A percentile compares a stretch with the other conserved stretches of the same genome.
These are phyloP conservation scores for Serinus canaria DNA, from an alignment of 2,113 vertebrate genomes.

Conservation along the genomic window DNA sequence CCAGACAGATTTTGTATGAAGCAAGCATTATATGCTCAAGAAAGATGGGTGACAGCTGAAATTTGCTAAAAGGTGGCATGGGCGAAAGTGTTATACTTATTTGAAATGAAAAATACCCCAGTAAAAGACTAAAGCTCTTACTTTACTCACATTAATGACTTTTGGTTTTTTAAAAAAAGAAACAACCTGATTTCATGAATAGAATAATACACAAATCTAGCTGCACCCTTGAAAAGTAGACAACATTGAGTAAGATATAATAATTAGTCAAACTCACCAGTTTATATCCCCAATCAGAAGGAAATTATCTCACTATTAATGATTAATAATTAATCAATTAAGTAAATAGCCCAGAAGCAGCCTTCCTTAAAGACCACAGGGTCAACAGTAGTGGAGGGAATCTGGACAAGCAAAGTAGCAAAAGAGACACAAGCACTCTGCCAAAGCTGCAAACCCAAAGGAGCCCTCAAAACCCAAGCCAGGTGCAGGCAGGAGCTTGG, in stretches of 20 bases:
- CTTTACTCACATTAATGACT: not conserved
- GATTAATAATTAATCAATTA: not conserved
- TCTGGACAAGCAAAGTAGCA: not conserved
- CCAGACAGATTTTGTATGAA: not conserved
- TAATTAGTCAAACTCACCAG: not conserved
- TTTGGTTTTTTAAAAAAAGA: not conserved
- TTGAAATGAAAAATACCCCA: not conserved
- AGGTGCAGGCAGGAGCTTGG: fast-evolving
- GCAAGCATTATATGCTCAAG: not conserved
- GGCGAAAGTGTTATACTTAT: not conserved
- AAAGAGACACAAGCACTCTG: fast-evolving
- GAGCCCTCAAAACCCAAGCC: not conserved
- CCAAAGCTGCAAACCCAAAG: not conserved
- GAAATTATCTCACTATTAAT: not conserved
- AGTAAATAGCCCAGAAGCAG: not conserved
- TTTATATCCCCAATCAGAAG: not conserved
- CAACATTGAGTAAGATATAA: not conserved
- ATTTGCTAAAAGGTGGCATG: not conserved
- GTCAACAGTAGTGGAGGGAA: not conserved
- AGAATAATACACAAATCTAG: not conserved
- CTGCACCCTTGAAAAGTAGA: not conserved
- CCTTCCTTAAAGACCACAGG: not conserved
- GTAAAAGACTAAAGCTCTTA: not conserved
- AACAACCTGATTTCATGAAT: not conserved
- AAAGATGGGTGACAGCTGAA: not conserved